Evolutionary conservation across 1,140 invertebrate genomes (phyloP).

Genomic region (Atta texana): DNA sequence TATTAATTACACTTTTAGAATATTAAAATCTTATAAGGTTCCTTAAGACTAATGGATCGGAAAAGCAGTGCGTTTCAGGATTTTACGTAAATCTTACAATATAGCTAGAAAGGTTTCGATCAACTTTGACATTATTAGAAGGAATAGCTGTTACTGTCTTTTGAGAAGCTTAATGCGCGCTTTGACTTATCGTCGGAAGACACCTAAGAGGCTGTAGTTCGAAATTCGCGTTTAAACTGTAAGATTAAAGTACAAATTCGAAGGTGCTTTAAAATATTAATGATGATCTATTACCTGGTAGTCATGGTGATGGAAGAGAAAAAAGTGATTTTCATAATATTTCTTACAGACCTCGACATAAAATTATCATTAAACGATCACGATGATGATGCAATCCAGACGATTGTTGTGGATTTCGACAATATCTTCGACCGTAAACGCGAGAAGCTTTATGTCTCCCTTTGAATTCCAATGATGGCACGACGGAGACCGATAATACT

Average conservation of each 20-base stretch:
- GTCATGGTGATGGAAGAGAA: not conserved
- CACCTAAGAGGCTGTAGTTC: slow-evolving; percentile 9
- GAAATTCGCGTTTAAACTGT: not conserved
- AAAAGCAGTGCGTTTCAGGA: slow-evolving; percentile 10
- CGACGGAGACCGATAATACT: slow-evolving; percentile 42
- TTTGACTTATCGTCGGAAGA: slow-evolving; percentile 9
- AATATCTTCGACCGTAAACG: slow-evolving; percentile 47
- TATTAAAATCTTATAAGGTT: slow-evolving; percentile 26
- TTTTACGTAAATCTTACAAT: slow-evolving; percentile 42
- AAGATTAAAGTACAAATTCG: slow-evolving; percentile 7
- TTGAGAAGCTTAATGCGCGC: slow-evolving; percentile 18
- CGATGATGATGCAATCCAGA: not conserved
- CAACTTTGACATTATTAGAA: slow-evolving; percentile 46
- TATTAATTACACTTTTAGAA: slow-evolving; percentile 28
- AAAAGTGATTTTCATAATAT: slow-evolving; percentile 1
- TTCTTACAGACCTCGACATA: not conserved
- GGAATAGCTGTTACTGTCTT: slow-evolving; percentile 43
- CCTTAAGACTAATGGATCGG: slow-evolving; percentile 26
- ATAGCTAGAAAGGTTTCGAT: slow-evolving; percentile 5
- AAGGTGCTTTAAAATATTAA: slow-evolving; percentile 3
- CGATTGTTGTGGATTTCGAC: not conserved
- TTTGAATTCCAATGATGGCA: slow-evolving; percentile 24
- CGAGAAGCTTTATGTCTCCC: not conserved
- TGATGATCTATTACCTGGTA: not conserved
- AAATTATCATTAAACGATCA: slow-evolving; percentile 49